Conservation (phyloP, 2,888 invertebrate species). For the Acronicta leporina region DNA sequence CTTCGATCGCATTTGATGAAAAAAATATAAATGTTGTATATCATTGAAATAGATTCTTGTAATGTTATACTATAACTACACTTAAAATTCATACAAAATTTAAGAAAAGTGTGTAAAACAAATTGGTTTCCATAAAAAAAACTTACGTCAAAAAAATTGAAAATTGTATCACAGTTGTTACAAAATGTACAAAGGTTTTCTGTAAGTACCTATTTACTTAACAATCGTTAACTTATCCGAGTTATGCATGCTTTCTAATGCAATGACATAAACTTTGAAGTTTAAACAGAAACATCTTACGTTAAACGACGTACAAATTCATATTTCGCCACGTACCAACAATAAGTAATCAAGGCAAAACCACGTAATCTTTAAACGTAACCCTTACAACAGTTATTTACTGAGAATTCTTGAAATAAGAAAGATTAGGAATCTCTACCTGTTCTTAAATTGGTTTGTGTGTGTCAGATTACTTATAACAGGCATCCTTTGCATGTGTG, state of each 20-base stretch:
- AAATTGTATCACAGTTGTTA: neutral
- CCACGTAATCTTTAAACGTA: slow-evolving; percentile 45
- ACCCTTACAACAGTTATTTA: slow-evolving; percentile 60
- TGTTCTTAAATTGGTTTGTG: slow-evolving; percentile 61
- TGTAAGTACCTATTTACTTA: slow-evolving; percentile 10
- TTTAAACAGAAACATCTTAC: slow-evolving; percentile 23
- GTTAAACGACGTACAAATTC: slow-evolving; percentile 9
- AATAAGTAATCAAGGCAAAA: slow-evolving; percentile 38
- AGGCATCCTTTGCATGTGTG: slow-evolving; percentile 54
- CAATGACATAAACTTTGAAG: slow-evolving; percentile 5
- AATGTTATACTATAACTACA: neutral
- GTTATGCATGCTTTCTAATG: slow-evolving; percentile 12
- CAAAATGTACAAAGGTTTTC: neutral
- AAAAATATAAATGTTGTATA: slow-evolving; percentile 3
- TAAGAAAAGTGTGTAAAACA: no score
- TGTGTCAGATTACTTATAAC: slow-evolving; percentile 55
- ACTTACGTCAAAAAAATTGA: no score
- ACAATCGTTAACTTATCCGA: slow-evolving; percentile 7
- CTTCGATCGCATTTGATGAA: slow-evolving; percentile 50
- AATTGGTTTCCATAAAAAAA: no score
- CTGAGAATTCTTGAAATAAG: slow-evolving; percentile 64
- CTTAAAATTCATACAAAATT: neutral
- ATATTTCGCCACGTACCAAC: slow-evolving; percentile 31
- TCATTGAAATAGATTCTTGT: neutral
- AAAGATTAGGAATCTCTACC: slow-evolving; percentile 60